Conservation (phyloP, 2,888 invertebrate species). For the Sinhomidia bicolor region DNA sequence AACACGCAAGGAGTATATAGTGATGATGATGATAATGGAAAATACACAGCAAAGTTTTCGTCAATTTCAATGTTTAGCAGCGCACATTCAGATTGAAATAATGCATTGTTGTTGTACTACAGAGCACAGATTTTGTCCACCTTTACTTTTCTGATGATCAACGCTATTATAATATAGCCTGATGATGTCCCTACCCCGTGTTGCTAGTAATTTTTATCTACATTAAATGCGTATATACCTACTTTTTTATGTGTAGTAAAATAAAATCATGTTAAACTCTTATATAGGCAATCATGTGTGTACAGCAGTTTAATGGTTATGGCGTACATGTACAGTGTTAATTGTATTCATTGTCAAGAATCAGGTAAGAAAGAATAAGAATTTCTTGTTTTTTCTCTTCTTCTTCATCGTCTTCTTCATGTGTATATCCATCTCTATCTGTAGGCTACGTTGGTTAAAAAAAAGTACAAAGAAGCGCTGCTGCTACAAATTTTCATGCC, state of each 20-base stretch:
- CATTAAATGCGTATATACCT: too few species aligned
- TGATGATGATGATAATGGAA: background rate
- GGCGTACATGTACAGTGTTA: constrained; percentile 42
- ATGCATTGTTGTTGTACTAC: background rate
- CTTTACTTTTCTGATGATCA: background rate
- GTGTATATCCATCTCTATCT: constrained; percentile 10
- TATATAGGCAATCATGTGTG: constrained; percentile 33
- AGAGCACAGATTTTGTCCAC: constrained; percentile 3
- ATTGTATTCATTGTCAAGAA: constrained; percentile 50
- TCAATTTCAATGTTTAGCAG: constrained; percentile 8
- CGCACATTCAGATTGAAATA: background rate
- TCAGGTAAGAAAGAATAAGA: constrained; percentile 27
- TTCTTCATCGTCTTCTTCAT: too few species aligned
- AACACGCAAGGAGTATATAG: background rate
- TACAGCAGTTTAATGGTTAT: constrained; percentile 44
- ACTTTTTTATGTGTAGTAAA: background rate
- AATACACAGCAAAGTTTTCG: background rate
- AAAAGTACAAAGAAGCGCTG: background rate
- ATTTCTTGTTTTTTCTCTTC: constrained; percentile 41
- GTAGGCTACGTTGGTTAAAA: constrained; percentile 28
- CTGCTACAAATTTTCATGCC: background rate
- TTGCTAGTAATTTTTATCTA: background rate
- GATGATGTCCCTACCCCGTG: background rate
- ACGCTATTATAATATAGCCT: background rate
- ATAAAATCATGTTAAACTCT: background rate